A percentile compares a stretch with the other conserved stretches of the same genome.
These are phyloP conservation scores for Lutra lutra DNA, from an alignment of 2,797 vertebrate species.

Conservation along the genomic window DNA sequence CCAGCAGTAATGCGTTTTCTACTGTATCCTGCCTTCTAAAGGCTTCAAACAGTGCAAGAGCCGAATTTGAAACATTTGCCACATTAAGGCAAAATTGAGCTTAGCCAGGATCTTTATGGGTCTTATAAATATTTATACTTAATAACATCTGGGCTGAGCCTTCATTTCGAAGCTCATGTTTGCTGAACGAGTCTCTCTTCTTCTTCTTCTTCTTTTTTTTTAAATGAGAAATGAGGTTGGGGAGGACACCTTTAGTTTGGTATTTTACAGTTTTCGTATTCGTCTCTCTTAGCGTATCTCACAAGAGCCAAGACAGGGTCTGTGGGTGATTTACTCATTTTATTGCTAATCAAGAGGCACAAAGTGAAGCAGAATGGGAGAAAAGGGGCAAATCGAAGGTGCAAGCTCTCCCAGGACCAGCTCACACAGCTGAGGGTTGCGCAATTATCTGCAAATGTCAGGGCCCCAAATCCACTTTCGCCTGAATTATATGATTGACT, in stretches of 20 bases:
- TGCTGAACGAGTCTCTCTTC: constrained; percentile 15
- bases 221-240: constrained; percentile 8
- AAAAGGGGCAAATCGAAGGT: neutral
- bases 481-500: constrained; percentile 61
- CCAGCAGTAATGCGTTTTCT: constrained; percentile 45
- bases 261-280: constrained; percentile 44
- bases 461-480: constrained; percentile 54
- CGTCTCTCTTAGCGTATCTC: constrained; percentile 35
- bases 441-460: constrained; percentile 70
- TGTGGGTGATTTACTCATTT: constrained; percentile 68
- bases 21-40: constrained; percentile 45
- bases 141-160: constrained; percentile 78
- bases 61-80: constrained; percentile 74
- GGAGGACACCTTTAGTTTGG: constrained; percentile 18
- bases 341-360: constrained; percentile 53
- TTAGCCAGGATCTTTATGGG: constrained; percentile 73
- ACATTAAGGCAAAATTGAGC: constrained; percentile 74
- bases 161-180: constrained; percentile 51
- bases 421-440: constrained; percentile 64
- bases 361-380: neutral
- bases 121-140: constrained; percentile 82
- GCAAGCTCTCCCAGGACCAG: constrained; percentile 27
- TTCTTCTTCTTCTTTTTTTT: neutral
- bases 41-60: constrained; percentile 44
- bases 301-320: constrained; percentile 6